Percentiles rank a stretch among this genome's conserved stretches.
Conservation (phyloP, 2,888 invertebrate genomes). For the Yponomeuta malinellus region DNA sequence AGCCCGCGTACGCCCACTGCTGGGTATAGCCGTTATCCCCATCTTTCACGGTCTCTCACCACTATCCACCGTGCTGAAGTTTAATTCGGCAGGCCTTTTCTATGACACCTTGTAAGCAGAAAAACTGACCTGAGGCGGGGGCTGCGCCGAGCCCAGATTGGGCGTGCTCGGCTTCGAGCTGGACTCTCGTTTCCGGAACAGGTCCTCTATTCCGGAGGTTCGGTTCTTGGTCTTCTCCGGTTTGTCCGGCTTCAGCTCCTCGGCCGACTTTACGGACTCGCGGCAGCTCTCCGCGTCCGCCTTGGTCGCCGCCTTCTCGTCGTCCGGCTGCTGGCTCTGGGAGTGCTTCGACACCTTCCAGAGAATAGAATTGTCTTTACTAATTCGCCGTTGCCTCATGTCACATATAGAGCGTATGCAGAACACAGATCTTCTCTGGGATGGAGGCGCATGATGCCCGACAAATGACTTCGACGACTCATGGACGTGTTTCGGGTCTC, state of each 20-base stretch:
- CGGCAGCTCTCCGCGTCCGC: slow-evolving; percentile 60
- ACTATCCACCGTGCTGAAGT: no score
- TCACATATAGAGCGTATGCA: no score
- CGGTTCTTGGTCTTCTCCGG: slow-evolving; percentile 40
- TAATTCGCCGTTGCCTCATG: no score
- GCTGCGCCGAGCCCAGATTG: slow-evolving; percentile 63
- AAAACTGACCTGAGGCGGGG: slow-evolving; percentile 28
- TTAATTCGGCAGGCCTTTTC: no score
- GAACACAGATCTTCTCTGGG: no score
- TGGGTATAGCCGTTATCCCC: no score
- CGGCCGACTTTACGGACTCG: slow-evolving; percentile 67
- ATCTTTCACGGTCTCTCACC: no score
- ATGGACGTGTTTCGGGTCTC: no score
- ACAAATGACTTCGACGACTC: no score
- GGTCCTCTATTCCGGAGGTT: slow-evolving; percentile 63
- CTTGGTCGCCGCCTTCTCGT: slow-evolving; percentile 65
- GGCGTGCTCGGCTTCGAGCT: slow-evolving; percentile 77
- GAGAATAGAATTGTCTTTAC: no score
- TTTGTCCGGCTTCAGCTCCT: slow-evolving; percentile 59
- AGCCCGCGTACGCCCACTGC: no score
- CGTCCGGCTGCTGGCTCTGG: slow-evolving; percentile 84
- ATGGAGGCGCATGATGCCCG: no score
- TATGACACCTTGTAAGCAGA: neutral
- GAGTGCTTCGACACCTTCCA: slow-evolving; percentile 77
- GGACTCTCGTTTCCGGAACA: slow-evolving; percentile 72